These are phyloP conservation scores for Syrphus vitripennis DNA, from an alignment of 2,888 invertebrate species.

Conservation along the genomic window DNA sequence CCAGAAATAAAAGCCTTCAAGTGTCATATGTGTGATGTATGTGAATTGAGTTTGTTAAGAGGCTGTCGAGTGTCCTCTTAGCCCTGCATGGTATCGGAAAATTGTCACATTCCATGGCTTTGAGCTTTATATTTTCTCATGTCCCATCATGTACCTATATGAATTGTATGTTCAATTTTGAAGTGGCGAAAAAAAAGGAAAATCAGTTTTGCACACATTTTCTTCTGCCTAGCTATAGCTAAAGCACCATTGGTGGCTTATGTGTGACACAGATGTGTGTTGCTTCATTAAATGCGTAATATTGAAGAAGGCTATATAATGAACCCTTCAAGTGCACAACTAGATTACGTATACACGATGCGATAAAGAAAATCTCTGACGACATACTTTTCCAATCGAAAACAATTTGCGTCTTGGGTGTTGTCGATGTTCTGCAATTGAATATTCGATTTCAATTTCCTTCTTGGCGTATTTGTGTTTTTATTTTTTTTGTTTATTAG, in stretches of 20 bases:
- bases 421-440: constrained; percentile 34
- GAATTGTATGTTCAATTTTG: constrained; percentile 20
- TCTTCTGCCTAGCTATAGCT: neutral
- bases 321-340: constrained; percentile 69
- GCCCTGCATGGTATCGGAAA: constrained; percentile 31
- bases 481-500: neutral
- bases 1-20: constrained; percentile 55
- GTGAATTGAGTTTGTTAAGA: constrained; percentile 54
- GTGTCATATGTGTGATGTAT: constrained; percentile 51
- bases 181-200: constrained; percentile 37
- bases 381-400: constrained; percentile 68
- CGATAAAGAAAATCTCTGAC: neutral
- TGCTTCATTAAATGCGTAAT: constrained; percentile 46
- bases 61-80: constrained; percentile 48
- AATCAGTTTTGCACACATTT: constrained; percentile 30
- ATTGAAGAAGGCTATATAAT: constrained; percentile 38
- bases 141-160: neutral
- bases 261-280: constrained; percentile 28
- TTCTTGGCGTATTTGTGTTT: neutral
- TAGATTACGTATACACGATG: neutral
- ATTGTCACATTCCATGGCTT: constrained; percentile 61
- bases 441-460: constrained; percentile 61
- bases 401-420: constrained; percentile 62
- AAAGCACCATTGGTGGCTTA: neutral
- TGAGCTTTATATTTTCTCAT: neutral